These are phyloP conservation scores for Drosophila falleni DNA, from an alignment of 2,888 invertebrate species.

Conservation along the genomic window DNA sequence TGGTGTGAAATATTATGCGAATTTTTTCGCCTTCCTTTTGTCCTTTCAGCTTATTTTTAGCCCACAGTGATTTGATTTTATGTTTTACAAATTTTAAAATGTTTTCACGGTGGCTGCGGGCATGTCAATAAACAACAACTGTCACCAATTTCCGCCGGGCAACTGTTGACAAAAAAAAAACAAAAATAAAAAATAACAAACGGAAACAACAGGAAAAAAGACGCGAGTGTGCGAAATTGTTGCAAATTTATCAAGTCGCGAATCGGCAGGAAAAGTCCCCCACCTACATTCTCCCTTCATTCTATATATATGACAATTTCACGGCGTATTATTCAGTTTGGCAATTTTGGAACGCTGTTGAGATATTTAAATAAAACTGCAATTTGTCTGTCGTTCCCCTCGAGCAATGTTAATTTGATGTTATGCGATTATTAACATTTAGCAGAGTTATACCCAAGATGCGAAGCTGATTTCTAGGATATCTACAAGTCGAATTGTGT, in stretches of 20 bases:
- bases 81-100: constrained; percentile 84
- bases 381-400: constrained; percentile 69
- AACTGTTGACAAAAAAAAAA: constrained; percentile 42
- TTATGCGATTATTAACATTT: constrained; percentile 68
- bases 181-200: constrained; percentile 11
- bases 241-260: constrained; percentile 83
- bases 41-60: constrained; percentile 1
- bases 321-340: constrained; percentile 81
- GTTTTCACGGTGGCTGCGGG: constrained; percentile 84
- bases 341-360: constrained; percentile 59
- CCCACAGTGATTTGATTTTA: constrained; percentile 65
- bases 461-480: neutral
- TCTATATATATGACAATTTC: constrained; percentile 74
- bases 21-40: constrained; percentile 42
- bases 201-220: constrained; percentile 34
- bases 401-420: constrained; percentile 70
- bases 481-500: constrained; percentile 6
- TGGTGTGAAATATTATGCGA: constrained; percentile 82
- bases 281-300: constrained; percentile 5
- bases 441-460: constrained; percentile 12
- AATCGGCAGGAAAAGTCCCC: constrained; percentile 37
- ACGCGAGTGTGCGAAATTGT: constrained; percentile 82
- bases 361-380: constrained; percentile 83
- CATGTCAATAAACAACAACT: constrained; percentile 84
- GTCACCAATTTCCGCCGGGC: constrained; percentile 78